A percentile compares a stretch with the other conserved stretches of the same genome.
Conservation (phyloP, 2,888 invertebrate genomes). For the Acleris literana region DNA sequence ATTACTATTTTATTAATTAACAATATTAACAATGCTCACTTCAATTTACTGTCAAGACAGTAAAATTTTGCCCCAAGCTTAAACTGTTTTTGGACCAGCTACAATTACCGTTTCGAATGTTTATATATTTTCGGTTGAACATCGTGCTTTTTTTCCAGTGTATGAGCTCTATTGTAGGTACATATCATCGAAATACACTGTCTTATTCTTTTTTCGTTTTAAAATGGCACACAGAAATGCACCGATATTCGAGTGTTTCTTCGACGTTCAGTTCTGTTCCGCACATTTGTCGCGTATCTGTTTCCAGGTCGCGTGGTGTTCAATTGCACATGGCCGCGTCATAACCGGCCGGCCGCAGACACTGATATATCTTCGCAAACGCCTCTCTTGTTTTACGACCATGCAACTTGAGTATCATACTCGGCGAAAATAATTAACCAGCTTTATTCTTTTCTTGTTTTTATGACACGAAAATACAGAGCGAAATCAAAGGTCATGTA, state of each 20-base stretch:
- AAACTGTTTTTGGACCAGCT: no score
- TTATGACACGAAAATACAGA: neutral
- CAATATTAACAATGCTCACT: no score
- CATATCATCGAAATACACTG: no score
- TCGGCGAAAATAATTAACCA: neutral
- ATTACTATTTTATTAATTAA: no score
- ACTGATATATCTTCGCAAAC: slow-evolving; percentile 24
- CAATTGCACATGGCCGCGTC: slow-evolving; percentile 66
- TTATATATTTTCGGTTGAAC: no score
- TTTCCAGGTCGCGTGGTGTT: slow-evolving; percentile 74
- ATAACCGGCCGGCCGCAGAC: slow-evolving; percentile 28
- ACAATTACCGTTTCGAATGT: no score
- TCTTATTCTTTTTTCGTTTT: neutral
- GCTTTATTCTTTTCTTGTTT: neutral
- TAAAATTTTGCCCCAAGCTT: no score
- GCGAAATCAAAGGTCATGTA: neutral
- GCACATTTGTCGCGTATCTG: slow-evolving; percentile 65
- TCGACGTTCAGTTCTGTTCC: slow-evolving; percentile 40
- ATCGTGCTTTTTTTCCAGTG: no score
- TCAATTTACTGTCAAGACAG: no score
- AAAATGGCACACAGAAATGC: slow-evolving; percentile 33
- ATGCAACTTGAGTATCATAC: slow-evolving; percentile 15
- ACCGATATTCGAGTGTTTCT: slow-evolving; percentile 39
- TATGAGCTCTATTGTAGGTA: no score
- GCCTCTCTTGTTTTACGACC: slow-evolving; percentile 19